A percentile compares a stretch with the other conserved stretches of the same genome.
These are phyloP conservation scores for Drosophila pachea DNA, from an alignment of 1,140 invertebrate species.

Conservation along the genomic window DNA sequence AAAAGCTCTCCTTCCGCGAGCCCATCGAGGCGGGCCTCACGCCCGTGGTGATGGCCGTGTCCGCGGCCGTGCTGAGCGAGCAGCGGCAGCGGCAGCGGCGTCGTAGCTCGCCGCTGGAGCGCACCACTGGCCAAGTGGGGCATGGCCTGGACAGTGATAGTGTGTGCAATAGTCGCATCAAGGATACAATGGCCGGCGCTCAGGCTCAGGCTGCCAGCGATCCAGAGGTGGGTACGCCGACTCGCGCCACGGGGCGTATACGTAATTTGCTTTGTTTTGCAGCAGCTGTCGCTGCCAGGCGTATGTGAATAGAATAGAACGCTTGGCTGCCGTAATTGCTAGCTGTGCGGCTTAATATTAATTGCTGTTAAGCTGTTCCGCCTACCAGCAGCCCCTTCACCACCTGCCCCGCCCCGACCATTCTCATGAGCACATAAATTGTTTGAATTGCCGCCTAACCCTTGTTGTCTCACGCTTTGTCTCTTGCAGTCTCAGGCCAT, in stretches of 20 bases:
- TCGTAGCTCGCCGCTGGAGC: conserved; percentile 67
- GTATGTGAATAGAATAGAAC: background rate
- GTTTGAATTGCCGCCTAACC: background rate
- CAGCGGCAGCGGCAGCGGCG: conserved; percentile 58
- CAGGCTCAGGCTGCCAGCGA: conserved; percentile 50
- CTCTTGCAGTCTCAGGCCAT: conserved; percentile 95
- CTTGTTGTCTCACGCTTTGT: conserved; percentile 33
- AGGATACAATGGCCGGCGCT: conserved; percentile 58
- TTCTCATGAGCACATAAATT: conserved; percentile 24
- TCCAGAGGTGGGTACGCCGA: conserved; percentile 60
- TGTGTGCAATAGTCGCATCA: conserved; percentile 69
- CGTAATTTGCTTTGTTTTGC: conserved; percentile 48
- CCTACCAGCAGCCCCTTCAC: too few species aligned
- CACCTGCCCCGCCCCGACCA: background rate
- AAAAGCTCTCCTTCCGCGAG: conserved; percentile 91
- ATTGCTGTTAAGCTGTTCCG: conserved; percentile 13
- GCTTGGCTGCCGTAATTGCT: conserved; percentile 51
- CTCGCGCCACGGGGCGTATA: conserved; percentile 41
- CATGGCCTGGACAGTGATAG: conserved; percentile 59
- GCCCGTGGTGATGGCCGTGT: conserved; percentile 24
- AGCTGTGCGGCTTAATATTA: conserved; percentile 23
- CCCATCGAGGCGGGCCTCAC: conserved; percentile 80
- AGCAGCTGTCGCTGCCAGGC: background rate
- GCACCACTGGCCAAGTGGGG: background rate
- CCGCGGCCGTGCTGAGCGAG: conserved; percentile 49